phyloP scores from a whole-genome alignment of 30 jellyfish, hydroid and myxozoan species.

The Aurelia sp. region DNA sequence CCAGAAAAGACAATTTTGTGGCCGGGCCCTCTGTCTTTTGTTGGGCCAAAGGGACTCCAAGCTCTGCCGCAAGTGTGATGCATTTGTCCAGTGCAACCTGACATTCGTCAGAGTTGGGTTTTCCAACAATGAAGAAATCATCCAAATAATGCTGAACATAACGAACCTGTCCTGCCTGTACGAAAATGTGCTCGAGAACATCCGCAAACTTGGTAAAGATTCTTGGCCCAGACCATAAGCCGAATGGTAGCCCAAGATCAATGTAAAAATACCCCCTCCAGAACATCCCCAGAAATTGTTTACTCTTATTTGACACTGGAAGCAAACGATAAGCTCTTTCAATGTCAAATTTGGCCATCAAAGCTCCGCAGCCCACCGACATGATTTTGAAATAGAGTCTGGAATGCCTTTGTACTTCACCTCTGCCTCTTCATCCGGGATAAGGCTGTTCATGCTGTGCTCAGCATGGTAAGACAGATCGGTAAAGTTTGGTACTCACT shows the following conservation, averaged over 20 bases:
- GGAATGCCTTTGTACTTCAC: slow-evolving; percentile 69
- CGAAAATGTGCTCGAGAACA: slow-evolving; percentile 33
- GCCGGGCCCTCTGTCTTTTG: slow-evolving; percentile 73
- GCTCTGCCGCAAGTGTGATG: slow-evolving; percentile 16
- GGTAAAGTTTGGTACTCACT: no score
- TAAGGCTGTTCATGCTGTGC: slow-evolving; percentile 52
- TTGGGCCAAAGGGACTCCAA: slow-evolving; percentile 66
- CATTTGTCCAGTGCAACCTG: background rate
- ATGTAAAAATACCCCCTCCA: slow-evolving; percentile 64
- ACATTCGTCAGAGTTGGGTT: no score
- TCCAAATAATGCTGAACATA: background rate
- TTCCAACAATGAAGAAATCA: background rate
- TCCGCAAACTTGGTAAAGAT: slow-evolving; percentile 68
- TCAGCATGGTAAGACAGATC: slow-evolving; percentile 78
- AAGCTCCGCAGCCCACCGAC: slow-evolving; percentile 45
- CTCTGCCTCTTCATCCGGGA: slow-evolving; percentile 44
- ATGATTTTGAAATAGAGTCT: slow-evolving; percentile 51
- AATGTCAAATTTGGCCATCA: slow-evolving; percentile 70
- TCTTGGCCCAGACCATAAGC: slow-evolving; percentile 78
- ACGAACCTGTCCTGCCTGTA: background rate
- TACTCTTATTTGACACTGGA: slow-evolving; percentile 35
- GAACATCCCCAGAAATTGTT: slow-evolving; percentile 47
- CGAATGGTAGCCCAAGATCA: slow-evolving; percentile 80
- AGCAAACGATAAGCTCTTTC: slow-evolving; percentile 71
- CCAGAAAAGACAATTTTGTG: slow-evolving; percentile 45